Percentiles rank a stretch among this genome's conserved stretches.
Evolutionary conservation across 2,888 invertebrate species (phyloP).

Genomic region (Polydesmus complanatus): DNA sequence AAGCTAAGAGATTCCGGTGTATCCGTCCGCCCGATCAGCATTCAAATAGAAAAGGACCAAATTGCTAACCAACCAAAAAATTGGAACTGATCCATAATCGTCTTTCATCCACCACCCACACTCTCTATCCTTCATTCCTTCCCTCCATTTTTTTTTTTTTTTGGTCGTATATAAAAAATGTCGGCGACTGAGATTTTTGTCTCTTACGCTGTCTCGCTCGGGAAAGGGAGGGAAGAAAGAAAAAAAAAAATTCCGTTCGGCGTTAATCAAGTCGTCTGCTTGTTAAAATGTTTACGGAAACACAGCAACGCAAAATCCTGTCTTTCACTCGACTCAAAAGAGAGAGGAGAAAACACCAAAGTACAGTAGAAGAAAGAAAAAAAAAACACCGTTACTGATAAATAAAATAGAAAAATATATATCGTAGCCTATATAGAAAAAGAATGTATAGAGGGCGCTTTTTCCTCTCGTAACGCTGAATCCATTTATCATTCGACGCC

Average conservation of each 20-base stretch:
- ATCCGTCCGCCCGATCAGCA: too few species aligned
- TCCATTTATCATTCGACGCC: not conserved
- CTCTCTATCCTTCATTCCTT: too few species aligned
- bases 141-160: too few species aligned
- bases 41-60: not conserved
- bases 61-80: not conserved
- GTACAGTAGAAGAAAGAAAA: not conserved
- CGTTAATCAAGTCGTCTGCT: not conserved
- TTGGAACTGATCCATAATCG: not conserved
- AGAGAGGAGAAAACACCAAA: too few species aligned
- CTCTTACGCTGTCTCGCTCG: not conserved
- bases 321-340: not conserved
- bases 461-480: not conserved
- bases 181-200: not conserved
- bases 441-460: not conserved
- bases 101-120: too few species aligned
- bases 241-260: not conserved
- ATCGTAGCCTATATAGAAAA: not conserved
- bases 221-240: too few species aligned
- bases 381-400: not conserved
- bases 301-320: not conserved
- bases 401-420: too few species aligned
- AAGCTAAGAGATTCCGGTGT: too few species aligned
- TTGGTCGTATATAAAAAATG: not conserved
- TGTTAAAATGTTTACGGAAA: not conserved